Evolutionary conservation across 2,888 invertebrate genomes (phyloP).

Genomic region (Apodemia zela): DNA sequence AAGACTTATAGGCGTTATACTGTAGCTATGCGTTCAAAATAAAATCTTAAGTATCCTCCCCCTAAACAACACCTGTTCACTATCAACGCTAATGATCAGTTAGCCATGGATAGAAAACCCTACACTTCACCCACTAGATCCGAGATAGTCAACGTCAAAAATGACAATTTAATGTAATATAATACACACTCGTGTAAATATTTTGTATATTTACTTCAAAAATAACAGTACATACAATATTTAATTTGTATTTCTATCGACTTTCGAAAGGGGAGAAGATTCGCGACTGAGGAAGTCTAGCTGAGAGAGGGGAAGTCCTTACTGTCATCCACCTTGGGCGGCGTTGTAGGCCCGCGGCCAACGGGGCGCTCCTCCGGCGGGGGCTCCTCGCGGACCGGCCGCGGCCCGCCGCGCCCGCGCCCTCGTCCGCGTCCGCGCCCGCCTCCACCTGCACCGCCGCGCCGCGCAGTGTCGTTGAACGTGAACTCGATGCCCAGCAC

Average conservation of each 20-base stretch:
- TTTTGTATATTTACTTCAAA: conserved; percentile 81
- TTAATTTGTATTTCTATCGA: conserved; percentile 75
- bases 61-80: conserved; percentile 32
- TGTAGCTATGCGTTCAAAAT: conserved; percentile 34
- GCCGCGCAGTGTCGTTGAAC: conserved; percentile 89
- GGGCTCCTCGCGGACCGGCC: conserved; percentile 66
- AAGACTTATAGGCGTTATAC: conserved; percentile 53
- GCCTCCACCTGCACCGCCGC: conserved; percentile 84
- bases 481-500: conserved; percentile 93
- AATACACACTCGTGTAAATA: conserved; percentile 79
- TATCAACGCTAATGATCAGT: conserved; percentile 24
- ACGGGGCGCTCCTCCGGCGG: conserved; percentile 58
- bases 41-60: conserved; percentile 69
- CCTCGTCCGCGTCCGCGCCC: conserved; percentile 81
- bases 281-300: conserved; percentile 76
- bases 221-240: conserved; percentile 80
- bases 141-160: conserved; percentile 44
- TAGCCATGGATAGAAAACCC: conserved; percentile 7
- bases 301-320: conserved; percentile 97
- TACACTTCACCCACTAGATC: conserved; percentile 30
- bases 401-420: conserved; percentile 66
- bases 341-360: conserved; percentile 59
- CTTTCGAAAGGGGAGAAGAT: conserved; percentile 68
- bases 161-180: conserved; percentile 62
- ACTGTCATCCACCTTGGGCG: conserved; percentile 96